Conservation (phyloP, 2,888 invertebrate species). For the Coelinius sp. region DNA sequence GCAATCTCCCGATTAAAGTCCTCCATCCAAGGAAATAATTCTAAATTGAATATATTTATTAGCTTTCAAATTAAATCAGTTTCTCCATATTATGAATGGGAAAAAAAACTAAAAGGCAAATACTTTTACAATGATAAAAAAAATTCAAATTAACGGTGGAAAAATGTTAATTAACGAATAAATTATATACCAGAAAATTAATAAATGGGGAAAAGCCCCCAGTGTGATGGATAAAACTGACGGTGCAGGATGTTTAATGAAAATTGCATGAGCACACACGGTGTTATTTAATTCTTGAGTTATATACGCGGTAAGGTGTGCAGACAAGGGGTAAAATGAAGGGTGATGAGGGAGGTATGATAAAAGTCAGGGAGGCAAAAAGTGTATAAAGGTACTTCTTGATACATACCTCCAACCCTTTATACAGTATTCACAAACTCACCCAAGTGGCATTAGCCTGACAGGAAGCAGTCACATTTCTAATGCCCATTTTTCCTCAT, state of each 20-base stretch:
- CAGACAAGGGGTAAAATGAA: background rate
- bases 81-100: background rate
- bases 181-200: background rate
- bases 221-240: background rate
- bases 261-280: slow-evolving; percentile 19
- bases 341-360: background rate
- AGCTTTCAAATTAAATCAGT: background rate
- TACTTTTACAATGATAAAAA: background rate
- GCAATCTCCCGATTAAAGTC: slow-evolving; percentile 5
- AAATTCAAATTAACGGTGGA: background rate
- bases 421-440: background rate
- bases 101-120: background rate
- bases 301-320: background rate
- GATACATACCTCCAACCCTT: background rate
- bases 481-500: background rate
- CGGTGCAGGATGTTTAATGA: slow-evolving; percentile 17
- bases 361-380: slow-evolving; percentile 6
- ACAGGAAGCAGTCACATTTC: slow-evolving; percentile 28
- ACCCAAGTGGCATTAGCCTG: background rate
- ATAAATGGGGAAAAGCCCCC: background rate
- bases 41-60: background rate
- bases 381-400: slow-evolving; percentile 4
- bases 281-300: slow-evolving; percentile 24
- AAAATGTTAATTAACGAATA: background rate
- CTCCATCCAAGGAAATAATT: background rate